Evolutionary conservation across 2,888 invertebrate species (phyloP), one percentile per base, ranked within the genome.

Genomic region (Formica aserva): DNA sequence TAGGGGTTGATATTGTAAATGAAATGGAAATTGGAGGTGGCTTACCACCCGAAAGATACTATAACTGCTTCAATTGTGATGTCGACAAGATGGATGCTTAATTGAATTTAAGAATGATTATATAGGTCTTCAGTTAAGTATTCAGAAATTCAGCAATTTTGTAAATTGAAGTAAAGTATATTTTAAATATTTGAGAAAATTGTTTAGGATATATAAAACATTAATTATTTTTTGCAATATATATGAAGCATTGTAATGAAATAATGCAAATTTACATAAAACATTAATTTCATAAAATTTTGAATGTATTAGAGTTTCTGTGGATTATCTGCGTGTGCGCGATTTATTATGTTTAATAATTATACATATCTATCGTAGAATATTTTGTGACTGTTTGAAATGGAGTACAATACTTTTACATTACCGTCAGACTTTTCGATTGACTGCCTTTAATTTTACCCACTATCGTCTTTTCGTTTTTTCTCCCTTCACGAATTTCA

Each of bases 51-150:
- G n/a, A 35, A 52, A 35, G n/a, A 38, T 38, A 18, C 55, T 66
- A 55, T 15, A 41, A 41, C 38, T 57, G 38, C 38, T 52, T 29
- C 55, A 38, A 67, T 26, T 38, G 11, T 11, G 13, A 55, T n/a
- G 35, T 55, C 3, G 38, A 1, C 11, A 52, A 52, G 26, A 66
- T 26, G 13, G 6, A 66, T 38, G 38, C 4, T 77, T 66, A 18
- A 35, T 52, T 66, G 38, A 52, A 77, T 29, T 65, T 26, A 8
- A n/a, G 15, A 74, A 74, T 74, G 22, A 55, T 74, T 41, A 62
- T 55, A n/a, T 65, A 11, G 8, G 3, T 13, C 26, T 66, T 8
- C 8, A 32, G 4, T 52, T 76, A 11, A 63, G 8, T 26, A 60
- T 38, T 18, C 11, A 57, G 1, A 29, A 26, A 29, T 38, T 5